Base-by-base conservation (phyloP, 2,888 invertebrate species). In the Candidula unifasciata region DNA sequence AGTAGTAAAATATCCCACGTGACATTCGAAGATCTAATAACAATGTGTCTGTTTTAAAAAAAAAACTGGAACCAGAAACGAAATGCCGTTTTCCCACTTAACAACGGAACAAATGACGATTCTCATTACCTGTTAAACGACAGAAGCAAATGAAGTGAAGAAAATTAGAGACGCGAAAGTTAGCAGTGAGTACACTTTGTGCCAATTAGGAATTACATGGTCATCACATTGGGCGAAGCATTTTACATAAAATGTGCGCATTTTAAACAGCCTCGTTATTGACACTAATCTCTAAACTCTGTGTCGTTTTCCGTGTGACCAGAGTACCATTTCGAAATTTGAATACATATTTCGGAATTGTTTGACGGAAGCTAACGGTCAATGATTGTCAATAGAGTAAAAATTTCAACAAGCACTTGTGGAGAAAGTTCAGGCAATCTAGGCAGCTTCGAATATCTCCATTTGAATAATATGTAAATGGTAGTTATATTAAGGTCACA, bases 181-280 rank as follows among this genome's bases (percentile, higher is more conserved):
- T 73, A n/a, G 73, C 24, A 24, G n/a, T n/a, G 44, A 73, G 44
- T 52, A 73, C n/a, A 73, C 52, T 44, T 27, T n/a, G 13, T 8
- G 0, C 44, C 73, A 44, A 44, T 44, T 44, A 73, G n/a, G 73
- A 73, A 44, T 10, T 44, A 27, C 73, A 73, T 52, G 13, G 10
- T n/a, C 73, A 16, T n/a, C 52, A 18, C 44, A 21, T 54, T 16
- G 54, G 30, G 30, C 13, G 6, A 54, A 74, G 30, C 13, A 54
- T 54, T 74, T 54, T 54, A 54, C 74, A 74, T 54, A 74, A 74
- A 74, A n/a, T 54, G 54, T 74, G 74, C 74, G 54, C 54, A 74
- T 74, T 74, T 74, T 74, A 74, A 73, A 74, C 30, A 30, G 24
- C 30, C 30, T 16, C 54, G 30, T 74, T 74, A 74, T 74, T 74